These are phyloP conservation scores for Uromys caudimaculatus DNA, from an alignment of 2,797 vertebrate genomes.

Conservation along the genomic window DNA sequence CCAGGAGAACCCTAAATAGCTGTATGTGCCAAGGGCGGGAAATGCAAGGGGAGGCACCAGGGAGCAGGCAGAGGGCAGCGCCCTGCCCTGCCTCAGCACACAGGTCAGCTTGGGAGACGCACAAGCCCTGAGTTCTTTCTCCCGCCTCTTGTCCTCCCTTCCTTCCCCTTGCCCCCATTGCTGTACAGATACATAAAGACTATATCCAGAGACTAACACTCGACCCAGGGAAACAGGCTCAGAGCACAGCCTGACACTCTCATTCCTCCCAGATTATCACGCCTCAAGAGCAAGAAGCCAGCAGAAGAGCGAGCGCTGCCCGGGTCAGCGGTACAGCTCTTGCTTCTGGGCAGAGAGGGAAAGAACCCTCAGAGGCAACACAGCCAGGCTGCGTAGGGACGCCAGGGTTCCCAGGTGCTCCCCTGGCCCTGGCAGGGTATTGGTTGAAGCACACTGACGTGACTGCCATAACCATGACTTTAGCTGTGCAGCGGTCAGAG, in stretches of 20 bases:
- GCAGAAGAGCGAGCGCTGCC: no score
- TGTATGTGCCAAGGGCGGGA: neutral
- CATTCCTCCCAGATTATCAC: no score
- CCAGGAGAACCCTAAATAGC: neutral
- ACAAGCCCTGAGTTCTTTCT: neutral
- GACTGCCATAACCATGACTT: neutral
- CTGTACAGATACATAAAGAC: neutral
- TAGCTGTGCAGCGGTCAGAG: neutral
- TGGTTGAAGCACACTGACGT: neutral
- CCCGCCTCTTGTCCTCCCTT: no score
- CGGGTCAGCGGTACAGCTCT: neutral
- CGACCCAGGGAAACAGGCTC: neutral
- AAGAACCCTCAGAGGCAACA: no score
- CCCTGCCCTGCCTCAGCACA: neutral
- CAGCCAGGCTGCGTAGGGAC: neutral
- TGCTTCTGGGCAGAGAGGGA: neutral
- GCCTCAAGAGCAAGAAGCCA: neutral
- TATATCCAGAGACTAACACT: accelerated
- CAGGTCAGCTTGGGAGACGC: neutral
- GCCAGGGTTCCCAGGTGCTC: neutral
- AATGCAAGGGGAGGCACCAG: neutral
- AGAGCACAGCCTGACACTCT: no score
- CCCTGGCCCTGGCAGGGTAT: accelerated
- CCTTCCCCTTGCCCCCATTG: accelerated
- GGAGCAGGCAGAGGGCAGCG: accelerated